Base-by-base conservation (phyloP, 2,797 vertebrate species). In the Syngnathus acus region DNA sequence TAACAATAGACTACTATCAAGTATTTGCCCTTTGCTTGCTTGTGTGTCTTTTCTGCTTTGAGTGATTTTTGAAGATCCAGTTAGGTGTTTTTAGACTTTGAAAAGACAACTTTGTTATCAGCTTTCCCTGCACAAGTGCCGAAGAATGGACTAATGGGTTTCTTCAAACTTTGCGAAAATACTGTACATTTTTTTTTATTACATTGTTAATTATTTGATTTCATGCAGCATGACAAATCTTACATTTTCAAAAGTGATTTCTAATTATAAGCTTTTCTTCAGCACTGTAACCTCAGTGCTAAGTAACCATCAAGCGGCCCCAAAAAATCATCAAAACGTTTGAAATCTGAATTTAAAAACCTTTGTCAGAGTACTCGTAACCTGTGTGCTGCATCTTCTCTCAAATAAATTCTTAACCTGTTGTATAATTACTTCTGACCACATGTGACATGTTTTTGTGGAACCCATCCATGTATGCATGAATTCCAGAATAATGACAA, bases 391-490 rank as follows among this genome's bases (percentile, higher is more conserved):
- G 39, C 10, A 62, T 45, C 45, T 45, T 62, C 42, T 45, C 3
- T 45, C 42, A 14, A 26, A 21, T 4, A 62, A 62, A 62, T 45
- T 6, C 6, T 13, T 45, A 45, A 62, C 40, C 13, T 62, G 42
- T 45, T 23, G 60, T 45, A 42, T 45, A 45, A 62, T 62, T 21
- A 45, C 42, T 45, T 62, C 42, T 62, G 60, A 62, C 60, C 11
- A 62, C 60, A 62, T 62, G 60, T 62, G 60, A 62, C 60, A 62
- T 62, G 60, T 62, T 62, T 62, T 62, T 32, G 21, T 45, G 60
- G 60, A 62, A 62, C 60, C 60, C 60, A 45, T 26, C 60, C 60
- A 45, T 26, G 21, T 45, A 62, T 45, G 60, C 60, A 62, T 62
- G 60, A 62, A 11, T 62, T 40, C 40, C 42, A 26, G 60, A 62